These are phyloP conservation scores for Cryptosula pallasiana DNA, from an alignment of 2,888 invertebrate genomes.

Conservation along the genomic window DNA sequence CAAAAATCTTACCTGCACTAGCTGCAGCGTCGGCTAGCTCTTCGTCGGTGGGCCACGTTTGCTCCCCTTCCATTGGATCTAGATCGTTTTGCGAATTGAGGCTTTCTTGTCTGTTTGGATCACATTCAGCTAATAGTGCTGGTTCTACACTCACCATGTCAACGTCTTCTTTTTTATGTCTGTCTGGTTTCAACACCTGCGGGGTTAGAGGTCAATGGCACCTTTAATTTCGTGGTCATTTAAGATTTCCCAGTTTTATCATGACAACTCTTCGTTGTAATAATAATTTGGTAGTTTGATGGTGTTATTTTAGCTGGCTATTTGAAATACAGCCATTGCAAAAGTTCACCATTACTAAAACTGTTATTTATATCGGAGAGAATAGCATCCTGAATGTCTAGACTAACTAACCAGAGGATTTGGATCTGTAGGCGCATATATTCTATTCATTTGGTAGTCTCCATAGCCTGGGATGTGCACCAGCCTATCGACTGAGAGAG, in stretches of 20 bases:
- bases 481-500: constrained; percentile 78
- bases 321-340: no score
- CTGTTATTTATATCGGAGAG: no score
- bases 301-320: no score
- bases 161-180: constrained; percentile 31
- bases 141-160: constrained; percentile 34
- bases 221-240: no score
- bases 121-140: constrained; percentile 37
- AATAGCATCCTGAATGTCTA: no score
- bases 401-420: constrained; percentile 34
- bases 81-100: constrained; percentile 74
- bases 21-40: constrained; percentile 71
- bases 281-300: no score
- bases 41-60: constrained; percentile 93
- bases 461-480: constrained; percentile 88
- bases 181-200: background rate
- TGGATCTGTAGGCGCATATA: constrained; percentile 56
- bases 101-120: constrained; percentile 58
- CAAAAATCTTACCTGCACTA: constrained; percentile 24
- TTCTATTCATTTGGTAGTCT: constrained; percentile 82
- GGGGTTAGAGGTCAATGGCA: no score
- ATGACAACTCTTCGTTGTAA: no score
- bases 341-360: no score
- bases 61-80: constrained; percentile 83
- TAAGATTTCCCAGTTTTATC: no score